Evolutionary conservation across 1,140 invertebrate genomes (phyloP).

Genomic region (Microplitis demolitor): DNA sequence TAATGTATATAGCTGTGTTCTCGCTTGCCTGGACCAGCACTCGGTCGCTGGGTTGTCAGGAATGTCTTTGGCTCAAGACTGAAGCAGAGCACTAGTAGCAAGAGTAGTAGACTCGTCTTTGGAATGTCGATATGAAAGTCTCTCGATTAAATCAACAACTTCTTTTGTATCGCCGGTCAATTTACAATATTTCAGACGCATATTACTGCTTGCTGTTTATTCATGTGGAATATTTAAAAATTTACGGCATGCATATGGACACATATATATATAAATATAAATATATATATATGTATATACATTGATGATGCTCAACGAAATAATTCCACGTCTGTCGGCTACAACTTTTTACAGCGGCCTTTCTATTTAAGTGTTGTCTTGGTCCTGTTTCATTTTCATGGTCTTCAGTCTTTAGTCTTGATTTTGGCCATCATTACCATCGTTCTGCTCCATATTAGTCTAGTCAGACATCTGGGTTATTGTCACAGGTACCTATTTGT

Average conservation of each 20-base stretch:
- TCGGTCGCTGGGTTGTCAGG: too few species aligned
- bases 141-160: slow-evolving; percentile 13
- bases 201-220: not conserved
- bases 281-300: not conserved
- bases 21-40: too few species aligned
- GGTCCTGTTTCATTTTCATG: too few species aligned
- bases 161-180: not conserved
- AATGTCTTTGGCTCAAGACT: too few species aligned
- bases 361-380: not conserved
- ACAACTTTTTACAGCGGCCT: not conserved
- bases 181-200: not conserved
- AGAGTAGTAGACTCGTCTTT: not conserved
- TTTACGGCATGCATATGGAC: not conserved
- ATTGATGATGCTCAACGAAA: not conserved
- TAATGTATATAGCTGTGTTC: not conserved
- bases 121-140: slow-evolving; percentile 18
- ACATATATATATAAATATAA: not conserved
- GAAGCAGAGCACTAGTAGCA: not conserved
- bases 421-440: too few species aligned
- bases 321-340: slow-evolving; percentile 18
- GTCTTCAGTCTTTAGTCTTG: not conserved
- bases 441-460: not conserved
- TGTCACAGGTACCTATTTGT: slow-evolving; percentile 13
- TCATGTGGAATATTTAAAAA: slow-evolving; percentile 11
- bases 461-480: slow-evolving; percentile 27